Percentiles rank a stretch among this genome's conserved stretches.
phyloP scores from a whole-genome alignment of 2,113 vertebrate species.

The Gadus macrocephalus region DNA sequence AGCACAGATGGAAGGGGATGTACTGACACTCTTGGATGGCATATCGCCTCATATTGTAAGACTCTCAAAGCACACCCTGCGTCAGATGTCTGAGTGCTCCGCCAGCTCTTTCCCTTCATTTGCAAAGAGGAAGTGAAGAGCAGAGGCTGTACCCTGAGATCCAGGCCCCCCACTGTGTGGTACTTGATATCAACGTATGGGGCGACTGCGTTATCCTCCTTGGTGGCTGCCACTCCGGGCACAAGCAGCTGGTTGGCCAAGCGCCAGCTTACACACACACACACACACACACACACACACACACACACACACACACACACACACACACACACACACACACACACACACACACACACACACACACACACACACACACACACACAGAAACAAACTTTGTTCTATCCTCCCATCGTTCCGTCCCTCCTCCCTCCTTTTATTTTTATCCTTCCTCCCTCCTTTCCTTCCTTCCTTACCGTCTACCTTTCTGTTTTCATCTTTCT shows the following conservation, averaged over 20 bases:
- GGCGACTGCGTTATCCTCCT: too few species aligned
- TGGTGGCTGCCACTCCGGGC: background rate
- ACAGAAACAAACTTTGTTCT: too few species aligned
- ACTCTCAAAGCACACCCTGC: background rate
- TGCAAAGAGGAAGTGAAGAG: constrained; percentile 28
- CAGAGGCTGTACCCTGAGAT: constrained; percentile 6
- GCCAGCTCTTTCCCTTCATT: constrained; percentile 16
- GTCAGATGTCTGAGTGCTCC: background rate
- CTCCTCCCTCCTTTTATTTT: background rate
- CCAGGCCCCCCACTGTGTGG: background rate
- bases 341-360: too few species aligned
- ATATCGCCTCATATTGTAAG: background rate
- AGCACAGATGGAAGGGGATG: too few species aligned
- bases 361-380: too few species aligned
- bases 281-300: too few species aligned
- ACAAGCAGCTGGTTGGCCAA: background rate
- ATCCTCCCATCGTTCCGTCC: background rate
- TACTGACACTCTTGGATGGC: background rate
- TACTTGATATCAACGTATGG: too few species aligned
- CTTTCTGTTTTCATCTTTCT: background rate
- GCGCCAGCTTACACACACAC: background rate
- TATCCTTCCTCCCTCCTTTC: background rate
- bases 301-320: background rate
- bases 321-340: too few species aligned
- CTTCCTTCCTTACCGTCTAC: background rate